These are phyloP conservation scores for Periplaneta americana DNA, from an alignment of 1,140 invertebrate species.

Conservation along the genomic window DNA sequence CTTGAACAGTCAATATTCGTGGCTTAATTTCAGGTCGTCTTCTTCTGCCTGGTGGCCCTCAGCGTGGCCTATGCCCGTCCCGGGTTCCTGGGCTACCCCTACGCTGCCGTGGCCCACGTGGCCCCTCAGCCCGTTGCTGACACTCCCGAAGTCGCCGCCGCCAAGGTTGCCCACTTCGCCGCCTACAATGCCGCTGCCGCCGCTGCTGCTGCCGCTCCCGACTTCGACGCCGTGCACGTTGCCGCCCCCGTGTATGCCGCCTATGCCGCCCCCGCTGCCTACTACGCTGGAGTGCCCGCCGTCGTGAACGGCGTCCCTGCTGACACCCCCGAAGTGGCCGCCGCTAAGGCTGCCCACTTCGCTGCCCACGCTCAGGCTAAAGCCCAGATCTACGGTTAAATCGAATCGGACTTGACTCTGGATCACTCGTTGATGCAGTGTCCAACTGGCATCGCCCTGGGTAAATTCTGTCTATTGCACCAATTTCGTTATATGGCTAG, in stretches of 20 bases:
- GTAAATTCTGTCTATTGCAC: not conserved
- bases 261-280: not conserved
- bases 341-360: constrained; percentile 29
- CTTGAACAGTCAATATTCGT: too few relatives aligned
- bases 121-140: constrained; percentile 25
- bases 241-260: not conserved
- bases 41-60: not conserved
- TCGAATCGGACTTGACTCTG: not conserved
- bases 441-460: not conserved
- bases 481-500: too few relatives aligned
- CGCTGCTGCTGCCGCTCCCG: not conserved
- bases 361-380: constrained; percentile 22
- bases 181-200: constrained; percentile 20
- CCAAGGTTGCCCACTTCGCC: constrained; percentile 28
- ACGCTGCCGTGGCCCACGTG: constrained; percentile 14
- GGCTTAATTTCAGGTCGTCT: not conserved
- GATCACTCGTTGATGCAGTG: not conserved
- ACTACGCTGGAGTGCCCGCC: not conserved
- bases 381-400: not conserved
- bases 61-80: not conserved
- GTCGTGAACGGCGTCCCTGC: constrained; percentile 25
- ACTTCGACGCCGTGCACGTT: not conserved
- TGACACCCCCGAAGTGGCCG: constrained; percentile 28
- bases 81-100: not conserved
- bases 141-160: constrained; percentile 29